Base-by-base conservation (phyloP, 2,797 vertebrate species). In the Xenentodon cancila region DNA sequence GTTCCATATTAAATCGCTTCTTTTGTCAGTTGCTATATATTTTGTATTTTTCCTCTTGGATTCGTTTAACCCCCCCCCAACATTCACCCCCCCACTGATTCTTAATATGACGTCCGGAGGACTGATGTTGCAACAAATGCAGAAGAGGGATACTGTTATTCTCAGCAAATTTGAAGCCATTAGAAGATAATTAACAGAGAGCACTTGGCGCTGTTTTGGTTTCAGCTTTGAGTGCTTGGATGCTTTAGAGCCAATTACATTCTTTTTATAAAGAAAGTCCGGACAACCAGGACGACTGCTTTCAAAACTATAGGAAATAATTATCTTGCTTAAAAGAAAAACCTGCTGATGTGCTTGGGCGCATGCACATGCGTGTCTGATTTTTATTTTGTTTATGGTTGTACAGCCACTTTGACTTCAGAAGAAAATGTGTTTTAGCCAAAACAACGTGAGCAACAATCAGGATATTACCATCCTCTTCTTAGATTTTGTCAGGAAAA, bases 121-220 rank as follows among this genome's bases (percentile, higher is more conserved):
- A 79, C 54, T 65, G 79, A 89, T 79, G 83, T 75, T 51, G 75
- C 67, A 68, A 60, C 11, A 15, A 70, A 67, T 59, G 71, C 16
- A 59, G 71, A 59, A 65, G 75, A 80, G 70, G 75, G 40, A 58
- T 79, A 66, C 59, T 68, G 88, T 89, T 86, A 88, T 65, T 68
- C 62, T 82, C 60, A 60, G 72, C 76, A 85, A 84, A 91, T 91
- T 87, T 89, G 67, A 80, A 84, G 76, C 86, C 82, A 88, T 86
- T 88, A 85, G 75, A 73, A 74, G 73, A 82, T 85, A 91, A 91
- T 89, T 80, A 86, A 58, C 40, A 76, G 72, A 80, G 87, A 88
- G 80, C 77, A 74, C 75, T 86, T 46, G 46, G 59, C 76, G 76
- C 75, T 75, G 82, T 78, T 80, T 60, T 72, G 66, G 66, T 90